Evolutionary conservation across 1,140 invertebrate species (phyloP).

Genomic region (Brachionus calyciflorus): DNA sequence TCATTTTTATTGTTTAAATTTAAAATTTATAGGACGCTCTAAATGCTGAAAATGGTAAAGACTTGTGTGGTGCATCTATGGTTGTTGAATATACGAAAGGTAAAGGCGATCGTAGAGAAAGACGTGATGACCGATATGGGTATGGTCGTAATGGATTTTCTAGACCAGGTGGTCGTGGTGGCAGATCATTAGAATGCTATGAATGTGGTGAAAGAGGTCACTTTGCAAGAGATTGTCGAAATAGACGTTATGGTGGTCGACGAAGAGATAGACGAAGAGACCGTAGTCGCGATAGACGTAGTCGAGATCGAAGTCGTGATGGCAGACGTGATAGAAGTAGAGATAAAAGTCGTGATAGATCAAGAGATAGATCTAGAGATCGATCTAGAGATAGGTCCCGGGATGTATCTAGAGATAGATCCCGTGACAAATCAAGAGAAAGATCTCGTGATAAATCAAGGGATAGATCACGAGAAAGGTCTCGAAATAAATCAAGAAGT

Average conservation of each 20-base stretch:
- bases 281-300: background rate
- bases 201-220: constrained; percentile 41
- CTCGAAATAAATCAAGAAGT: background rate
- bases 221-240: constrained; percentile 45
- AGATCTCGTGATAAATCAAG: background rate
- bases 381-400: background rate
- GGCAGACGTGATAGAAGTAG: background rate
- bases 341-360: background rate
- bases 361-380: background rate
- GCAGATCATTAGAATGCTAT: constrained; percentile 38
- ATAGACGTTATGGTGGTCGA: constrained; percentile 27
- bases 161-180: constrained; percentile 7
- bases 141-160: constrained; percentile 35
- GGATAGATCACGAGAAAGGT: background rate
- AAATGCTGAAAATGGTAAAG: constrained; percentile 43
- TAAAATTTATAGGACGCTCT: constrained; percentile 44
- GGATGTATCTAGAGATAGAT: background rate
- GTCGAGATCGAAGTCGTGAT: background rate
- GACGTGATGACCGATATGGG: background rate
- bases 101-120: constrained; percentile 20
- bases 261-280: constrained; percentile 30
- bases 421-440: background rate
- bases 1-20: background rate
- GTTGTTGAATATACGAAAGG: constrained; percentile 34
- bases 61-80: constrained; percentile 43